Evolutionary conservation across 2,888 invertebrate species (phyloP).

Genomic region (Boloria euphrosyne): DNA sequence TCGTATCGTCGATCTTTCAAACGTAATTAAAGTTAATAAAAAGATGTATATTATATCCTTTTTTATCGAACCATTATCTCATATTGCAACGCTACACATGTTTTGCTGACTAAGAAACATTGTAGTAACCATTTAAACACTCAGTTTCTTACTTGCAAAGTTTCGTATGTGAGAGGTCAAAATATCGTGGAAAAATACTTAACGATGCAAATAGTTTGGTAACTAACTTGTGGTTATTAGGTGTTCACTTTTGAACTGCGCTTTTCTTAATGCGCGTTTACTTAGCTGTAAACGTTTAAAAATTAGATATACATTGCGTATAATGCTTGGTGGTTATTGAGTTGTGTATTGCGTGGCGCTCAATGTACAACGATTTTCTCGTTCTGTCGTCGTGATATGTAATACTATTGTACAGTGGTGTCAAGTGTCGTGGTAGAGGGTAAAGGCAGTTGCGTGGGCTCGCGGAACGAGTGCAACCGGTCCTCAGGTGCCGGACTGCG

Average conservation of each 20-base stretch:
- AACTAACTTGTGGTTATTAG: conserved; percentile 66
- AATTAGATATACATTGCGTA: conserved; percentile 41
- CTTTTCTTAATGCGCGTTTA: conserved; percentile 52
- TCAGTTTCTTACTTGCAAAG: not conserved
- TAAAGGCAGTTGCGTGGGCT: conserved; percentile 68
- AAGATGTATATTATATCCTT: conserved; percentile 10
- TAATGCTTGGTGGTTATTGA: not conserved
- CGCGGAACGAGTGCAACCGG: conserved; percentile 76
- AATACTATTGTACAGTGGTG: conserved; percentile 32
- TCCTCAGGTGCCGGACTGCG: conserved; percentile 70
- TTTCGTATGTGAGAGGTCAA: conserved; percentile 26
- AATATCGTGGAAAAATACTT: conserved; percentile 68
- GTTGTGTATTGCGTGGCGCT: not conserved
- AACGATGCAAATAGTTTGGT: conserved; percentile 67
- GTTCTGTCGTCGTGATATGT: conserved; percentile 24
- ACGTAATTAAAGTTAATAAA: conserved; percentile 20
- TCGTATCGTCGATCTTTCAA: conserved; percentile 14
- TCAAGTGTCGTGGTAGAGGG: conserved; percentile 53
- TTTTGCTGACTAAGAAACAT: not conserved
- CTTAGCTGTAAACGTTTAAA: conserved; percentile 23
- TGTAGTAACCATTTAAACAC: not conserved
- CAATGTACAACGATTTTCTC: conserved; percentile 33
- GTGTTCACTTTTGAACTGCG: conserved; percentile 52
- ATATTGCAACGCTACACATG: conserved; percentile 7
- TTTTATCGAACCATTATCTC: conserved; percentile 3